Evolutionary conservation across 1,140 invertebrate species (phyloP).

Genomic region (Cydia pomonella): DNA sequence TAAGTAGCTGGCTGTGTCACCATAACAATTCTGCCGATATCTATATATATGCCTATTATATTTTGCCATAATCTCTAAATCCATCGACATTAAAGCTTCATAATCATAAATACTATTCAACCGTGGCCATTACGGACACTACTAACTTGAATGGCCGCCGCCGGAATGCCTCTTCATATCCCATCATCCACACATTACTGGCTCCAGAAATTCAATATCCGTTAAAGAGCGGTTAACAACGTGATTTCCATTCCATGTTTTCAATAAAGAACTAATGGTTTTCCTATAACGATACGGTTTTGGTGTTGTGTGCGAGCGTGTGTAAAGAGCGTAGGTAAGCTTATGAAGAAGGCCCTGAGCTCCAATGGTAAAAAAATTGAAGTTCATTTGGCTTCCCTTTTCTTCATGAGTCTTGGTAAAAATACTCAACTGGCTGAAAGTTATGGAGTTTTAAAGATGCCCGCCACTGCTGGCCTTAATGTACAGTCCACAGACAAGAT

Average conservation of each 20-base stretch:
- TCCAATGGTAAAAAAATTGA: no score
- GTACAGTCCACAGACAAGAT: no score
- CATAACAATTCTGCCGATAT: no score
- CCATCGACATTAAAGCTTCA: neutral
- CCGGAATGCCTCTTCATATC: neutral
- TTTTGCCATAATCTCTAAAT: neutral
- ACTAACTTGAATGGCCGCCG: neutral
- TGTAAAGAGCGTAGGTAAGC: neutral
- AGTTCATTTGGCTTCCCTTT: no score
- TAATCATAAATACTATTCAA: neutral
- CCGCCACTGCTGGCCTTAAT: no score
- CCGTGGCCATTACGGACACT: neutral
- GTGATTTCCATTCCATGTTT: slow-evolving; percentile 12
- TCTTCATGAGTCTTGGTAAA: no score
- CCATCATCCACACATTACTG: slow-evolving; percentile 1
- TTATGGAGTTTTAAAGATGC: no score
- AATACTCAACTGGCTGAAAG: no score
- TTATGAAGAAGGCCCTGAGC: no score
- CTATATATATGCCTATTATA: no score
- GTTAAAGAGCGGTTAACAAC: slow-evolving; percentile 9
- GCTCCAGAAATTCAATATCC: slow-evolving; percentile 7
- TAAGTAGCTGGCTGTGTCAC: no score
- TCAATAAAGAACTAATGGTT: slow-evolving; percentile 15
- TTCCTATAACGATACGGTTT: neutral
- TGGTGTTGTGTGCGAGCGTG: neutral